These are phyloP conservation scores for Rhopalosiphum padi DNA, from an alignment of 1,140 invertebrate genomes.

Conservation along the genomic window DNA sequence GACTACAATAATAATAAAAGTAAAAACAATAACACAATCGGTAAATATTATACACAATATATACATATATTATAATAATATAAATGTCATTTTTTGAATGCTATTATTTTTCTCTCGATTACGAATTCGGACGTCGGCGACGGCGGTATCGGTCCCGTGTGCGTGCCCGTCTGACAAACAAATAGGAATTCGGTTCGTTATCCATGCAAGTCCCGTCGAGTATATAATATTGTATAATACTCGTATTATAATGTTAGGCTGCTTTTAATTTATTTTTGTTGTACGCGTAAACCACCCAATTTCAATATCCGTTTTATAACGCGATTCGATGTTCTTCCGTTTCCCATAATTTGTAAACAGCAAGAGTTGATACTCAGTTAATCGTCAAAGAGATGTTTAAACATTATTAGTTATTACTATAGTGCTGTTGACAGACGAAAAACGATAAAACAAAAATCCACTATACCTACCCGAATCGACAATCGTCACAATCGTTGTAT, in stretches of 20 bases:
- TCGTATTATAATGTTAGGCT: background rate
- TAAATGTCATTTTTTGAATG: background rate
- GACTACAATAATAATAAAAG: background rate
- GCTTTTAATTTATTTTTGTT: background rate
- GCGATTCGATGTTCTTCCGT: background rate
- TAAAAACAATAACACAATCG: conserved; percentile 18
- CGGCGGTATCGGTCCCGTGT: background rate
- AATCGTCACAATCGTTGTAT: background rate
- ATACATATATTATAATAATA: background rate
- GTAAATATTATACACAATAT: background rate
- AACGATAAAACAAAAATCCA: background rate
- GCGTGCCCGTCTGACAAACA: background rate
- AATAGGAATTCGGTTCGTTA: conserved; percentile 29
- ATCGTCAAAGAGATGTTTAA: background rate
- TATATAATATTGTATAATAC: background rate
- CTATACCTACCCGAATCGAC: background rate
- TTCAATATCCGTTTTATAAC: conserved; percentile 17
- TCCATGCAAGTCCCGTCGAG: background rate
- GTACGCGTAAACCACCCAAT: background rate
- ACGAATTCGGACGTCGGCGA: background rate
- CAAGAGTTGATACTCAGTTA: background rate
- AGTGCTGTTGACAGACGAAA: background rate
- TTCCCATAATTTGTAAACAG: background rate
- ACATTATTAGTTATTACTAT: background rate
- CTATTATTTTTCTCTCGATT: background rate